Base-by-base conservation (phyloP, 2,888 invertebrate genomes). In the Drosophila borborema region DNA sequence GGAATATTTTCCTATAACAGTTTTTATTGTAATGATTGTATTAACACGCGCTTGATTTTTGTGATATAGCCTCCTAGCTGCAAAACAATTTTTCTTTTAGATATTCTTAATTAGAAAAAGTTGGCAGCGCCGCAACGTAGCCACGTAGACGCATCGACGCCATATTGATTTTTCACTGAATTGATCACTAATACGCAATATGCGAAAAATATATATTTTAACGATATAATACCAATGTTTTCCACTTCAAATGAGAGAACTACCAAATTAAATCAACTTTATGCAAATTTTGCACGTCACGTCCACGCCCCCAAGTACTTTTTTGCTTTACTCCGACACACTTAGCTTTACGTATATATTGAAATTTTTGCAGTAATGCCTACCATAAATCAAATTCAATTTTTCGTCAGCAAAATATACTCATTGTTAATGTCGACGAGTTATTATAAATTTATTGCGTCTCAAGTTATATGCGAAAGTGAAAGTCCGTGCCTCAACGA, bases 131-230 rank as follows among this genome's bases (percentile, higher is more conserved):
- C 59, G 34, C 56, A 53, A 46, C 36, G 43, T 54, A 48, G 79
- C 81, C 89, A 89, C 86, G 83, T 82, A 69, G 81, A 68, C 73
- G 80, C 73, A 53, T 63, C 62, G 77, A 78, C 89, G 89, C 86
- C 86, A 87, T 87, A 74, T 87, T 89, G 81, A 64, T 87, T 87
- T 80, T 87, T 87, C 89, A 87, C 89, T 51, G 53, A 68, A 64
- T 81, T 84, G 80, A 77, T 73, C 89, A 89, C 66, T 72, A 67
- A 51, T 69, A 65, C 72, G 72, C 53, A 80, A 68, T 67, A 63
- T 46, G 48, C 20, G 69, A 65, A 62, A 64, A 68, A 62, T 34
- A 34, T 46, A 53, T 53, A 54, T 76, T 74, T 72, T 23, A 67
- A 61, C 74, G 41, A 72, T 58, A 64, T 38, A 64, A 58, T 80